Conservation (phyloP, 2,113 vertebrate species). For the Poeciliopsis occidentalis region DNA sequence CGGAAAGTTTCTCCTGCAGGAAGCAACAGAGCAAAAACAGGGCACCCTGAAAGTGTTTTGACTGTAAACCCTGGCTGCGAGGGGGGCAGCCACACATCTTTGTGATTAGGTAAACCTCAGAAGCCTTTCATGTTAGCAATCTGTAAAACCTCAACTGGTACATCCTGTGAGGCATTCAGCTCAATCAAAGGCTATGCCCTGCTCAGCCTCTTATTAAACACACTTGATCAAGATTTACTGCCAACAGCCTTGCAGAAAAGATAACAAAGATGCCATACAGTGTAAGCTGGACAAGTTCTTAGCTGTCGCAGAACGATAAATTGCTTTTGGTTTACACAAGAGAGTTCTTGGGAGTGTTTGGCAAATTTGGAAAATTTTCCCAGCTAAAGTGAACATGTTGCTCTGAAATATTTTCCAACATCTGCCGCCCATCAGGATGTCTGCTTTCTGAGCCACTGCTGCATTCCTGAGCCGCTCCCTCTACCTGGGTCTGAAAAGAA, state of each 20-base stretch:
- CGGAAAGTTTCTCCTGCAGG: slow-evolving; percentile 29
- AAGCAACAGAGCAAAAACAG: slow-evolving; percentile 41
- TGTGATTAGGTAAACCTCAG: slow-evolving; percentile 73
- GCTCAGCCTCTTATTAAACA: slow-evolving; percentile 66
- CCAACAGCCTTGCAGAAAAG: slow-evolving; percentile 42
- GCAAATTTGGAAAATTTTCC: slow-evolving; percentile 56
- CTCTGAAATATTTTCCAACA: slow-evolving; percentile 77
- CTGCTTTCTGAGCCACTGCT: slow-evolving; percentile 75
- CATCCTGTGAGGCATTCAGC: slow-evolving; percentile 66
- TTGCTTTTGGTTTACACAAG: slow-evolving; percentile 39
- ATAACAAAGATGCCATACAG: slow-evolving; percentile 10
- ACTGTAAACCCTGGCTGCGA: slow-evolving; percentile 54
- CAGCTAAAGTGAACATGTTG: slow-evolving; percentile 73
- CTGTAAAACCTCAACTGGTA: slow-evolving; percentile 66
- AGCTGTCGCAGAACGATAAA: slow-evolving; percentile 36
- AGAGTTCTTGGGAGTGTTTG: slow-evolving; percentile 42
- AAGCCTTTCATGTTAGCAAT: slow-evolving; percentile 71
- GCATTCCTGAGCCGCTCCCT: slow-evolving; percentile 80
- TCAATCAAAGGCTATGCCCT: slow-evolving; percentile 59
- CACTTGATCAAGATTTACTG: slow-evolving; percentile 53
- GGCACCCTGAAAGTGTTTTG: slow-evolving; percentile 58
- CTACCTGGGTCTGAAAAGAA: slow-evolving; percentile 75
- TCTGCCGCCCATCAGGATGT: slow-evolving; percentile 81
- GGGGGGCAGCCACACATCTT: slow-evolving; percentile 64
- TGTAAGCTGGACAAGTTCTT: slow-evolving; percentile 18